Evolutionary conservation across 2,888 invertebrate genomes (phyloP).

Genomic region (Elgonia sp.): DNA sequence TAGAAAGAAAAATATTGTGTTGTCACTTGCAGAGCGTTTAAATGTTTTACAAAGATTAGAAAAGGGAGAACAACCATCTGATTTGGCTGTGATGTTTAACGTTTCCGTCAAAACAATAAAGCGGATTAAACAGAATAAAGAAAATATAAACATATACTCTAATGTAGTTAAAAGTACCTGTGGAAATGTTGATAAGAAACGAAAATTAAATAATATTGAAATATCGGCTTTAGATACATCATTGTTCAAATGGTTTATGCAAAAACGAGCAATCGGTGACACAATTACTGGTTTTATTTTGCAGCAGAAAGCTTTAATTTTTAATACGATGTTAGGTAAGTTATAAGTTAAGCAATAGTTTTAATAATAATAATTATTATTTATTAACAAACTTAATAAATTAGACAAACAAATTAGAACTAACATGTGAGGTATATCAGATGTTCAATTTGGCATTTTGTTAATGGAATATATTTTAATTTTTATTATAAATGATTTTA

Average conservation of each 20-base stretch:
- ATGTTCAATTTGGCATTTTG: no score
- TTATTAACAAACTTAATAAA: no score
- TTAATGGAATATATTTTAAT: no score
- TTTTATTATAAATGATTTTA: no score
- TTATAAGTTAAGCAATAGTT: neutral
- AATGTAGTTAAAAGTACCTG: neutral
- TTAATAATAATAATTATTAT: no score
- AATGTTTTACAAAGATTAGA: neutral
- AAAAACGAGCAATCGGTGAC: conserved; percentile 14
- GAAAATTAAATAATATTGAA: conserved; percentile 24
- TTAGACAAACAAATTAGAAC: no score
- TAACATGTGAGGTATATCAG: no score
- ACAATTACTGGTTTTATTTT: neutral
- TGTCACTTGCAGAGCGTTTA: neutral
- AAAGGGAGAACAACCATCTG: neutral
- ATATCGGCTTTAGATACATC: neutral
- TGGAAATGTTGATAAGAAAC: conserved; percentile 18
- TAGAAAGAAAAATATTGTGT: neutral
- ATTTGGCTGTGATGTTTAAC: neutral
- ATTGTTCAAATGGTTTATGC: conserved; percentile 20
- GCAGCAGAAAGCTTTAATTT: neutral
- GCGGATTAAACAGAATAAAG: neutral
- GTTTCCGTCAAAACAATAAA: conserved; percentile 1
- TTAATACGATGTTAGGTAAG: neutral
- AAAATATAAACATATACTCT: neutral